Evolutionary conservation across 2,888 invertebrate genomes (phyloP).

Genomic region (Epiblema foenella): DNA sequence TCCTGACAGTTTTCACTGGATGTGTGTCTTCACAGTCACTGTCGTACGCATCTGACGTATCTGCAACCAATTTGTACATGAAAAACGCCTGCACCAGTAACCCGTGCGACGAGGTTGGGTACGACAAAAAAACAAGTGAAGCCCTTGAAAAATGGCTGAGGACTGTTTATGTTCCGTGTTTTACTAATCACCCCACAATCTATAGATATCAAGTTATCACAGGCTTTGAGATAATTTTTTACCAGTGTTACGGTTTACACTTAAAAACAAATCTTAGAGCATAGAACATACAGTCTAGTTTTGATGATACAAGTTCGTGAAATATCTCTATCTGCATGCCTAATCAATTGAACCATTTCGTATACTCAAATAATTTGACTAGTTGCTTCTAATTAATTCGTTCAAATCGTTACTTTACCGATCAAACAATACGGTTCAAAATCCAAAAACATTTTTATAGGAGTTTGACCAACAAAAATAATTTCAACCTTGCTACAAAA

Average conservation of each 20-base stretch:
- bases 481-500: no score
- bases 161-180: constrained; percentile 18
- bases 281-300: neutral
- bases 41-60: constrained; percentile 25
- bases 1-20: constrained; percentile 25
- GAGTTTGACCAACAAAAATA: no score
- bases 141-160: neutral
- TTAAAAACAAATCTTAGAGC: neutral
- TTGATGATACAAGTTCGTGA: neutral
- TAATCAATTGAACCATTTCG: no score
- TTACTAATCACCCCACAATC: constrained; percentile 13
- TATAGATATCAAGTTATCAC: constrained; percentile 20
- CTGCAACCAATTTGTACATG: constrained; percentile 26
- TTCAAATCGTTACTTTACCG: no score
- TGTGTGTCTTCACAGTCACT: constrained; percentile 21
- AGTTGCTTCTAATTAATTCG: no score
- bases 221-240: constrained; percentile 18
- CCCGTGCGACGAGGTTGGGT: neutral
- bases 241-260: neutral
- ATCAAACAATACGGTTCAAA: no score
- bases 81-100: neutral
- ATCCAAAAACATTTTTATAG: no score
- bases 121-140: constrained; percentile 4
- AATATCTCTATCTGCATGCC: neutral
- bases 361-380: no score